Evolutionary conservation across 2,797 vertebrate genomes (phyloP), one percentile per base, ranked within the genome.

Genomic region (Oryzias sinensis): DNA sequence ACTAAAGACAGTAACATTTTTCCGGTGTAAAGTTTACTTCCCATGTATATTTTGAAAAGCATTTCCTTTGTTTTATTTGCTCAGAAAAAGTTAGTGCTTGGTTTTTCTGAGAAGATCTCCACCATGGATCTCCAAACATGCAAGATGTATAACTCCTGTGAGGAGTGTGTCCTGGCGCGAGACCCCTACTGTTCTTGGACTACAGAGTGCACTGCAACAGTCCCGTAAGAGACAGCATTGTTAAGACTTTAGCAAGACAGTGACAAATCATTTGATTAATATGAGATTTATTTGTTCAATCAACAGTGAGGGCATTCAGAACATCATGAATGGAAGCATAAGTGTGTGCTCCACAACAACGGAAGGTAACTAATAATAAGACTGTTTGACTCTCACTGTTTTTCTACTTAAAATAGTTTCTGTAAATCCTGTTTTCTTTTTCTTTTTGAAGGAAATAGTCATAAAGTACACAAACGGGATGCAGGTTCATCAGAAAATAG

Each of bases 151-250:
- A 6, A 14, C 2, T 91, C 88, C 43, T 93, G 93, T 64, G 56
- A 59, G 27, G 84, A 87, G 0, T 94, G 93, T 54, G 83, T 94
- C 46, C 80, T 93, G 71, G 87, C 92, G 2, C 86, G 87, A 6
- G 92, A 94, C 45, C 93, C 93, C 0, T 92, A 93, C 81, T 94
- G 93, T 56, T 83, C 88, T 17, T 94, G 93, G 93, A 87, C 83
- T 1, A 0, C 60, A 40, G 85, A 85, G 59, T 93, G 92, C 74
- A 64, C 24, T 2, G 66, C 88, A 0, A 77, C 82, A 58, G 62
- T 59, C 15, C 53, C 1, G 91, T 92, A 80, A 80, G 64, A 60
- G 40, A 2, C 14, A 29, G 8, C 25, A 20, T 5, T 37, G 9
- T 37, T 37, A 37, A 33, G 33, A 13, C 33, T 37, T 37, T 4